These are phyloP conservation scores for Tursiops truncatus DNA, from an alignment of 2,113 vertebrate genomes.

Conservation along the genomic window DNA sequence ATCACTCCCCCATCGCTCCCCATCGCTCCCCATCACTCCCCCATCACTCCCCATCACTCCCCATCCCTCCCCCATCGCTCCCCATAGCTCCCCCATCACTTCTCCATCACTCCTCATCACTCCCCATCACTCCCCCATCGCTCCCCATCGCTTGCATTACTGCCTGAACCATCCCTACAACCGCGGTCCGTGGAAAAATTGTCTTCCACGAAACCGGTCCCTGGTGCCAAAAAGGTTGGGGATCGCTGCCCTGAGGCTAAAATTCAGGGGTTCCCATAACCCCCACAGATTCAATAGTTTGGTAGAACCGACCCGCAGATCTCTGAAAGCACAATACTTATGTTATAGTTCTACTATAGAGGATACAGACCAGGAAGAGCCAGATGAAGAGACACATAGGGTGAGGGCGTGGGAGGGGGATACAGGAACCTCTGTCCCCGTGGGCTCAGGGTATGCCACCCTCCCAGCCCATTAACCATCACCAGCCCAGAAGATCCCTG, in stretches of 20 bases:
- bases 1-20: no score
- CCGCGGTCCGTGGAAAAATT: neutral
- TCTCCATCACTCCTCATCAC: fast-evolving
- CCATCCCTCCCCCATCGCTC: no score
- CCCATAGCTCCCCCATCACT: no score
- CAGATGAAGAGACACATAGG: neutral
- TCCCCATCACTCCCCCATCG: no score
- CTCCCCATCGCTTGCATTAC: no score
- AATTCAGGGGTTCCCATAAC: neutral
- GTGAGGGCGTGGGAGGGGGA: neutral
- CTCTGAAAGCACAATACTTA: neutral
- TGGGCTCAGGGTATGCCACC: neutral
- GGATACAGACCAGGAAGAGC: neutral
- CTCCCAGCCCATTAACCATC: neutral
- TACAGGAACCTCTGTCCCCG: neutral
- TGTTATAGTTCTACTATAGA: neutral
- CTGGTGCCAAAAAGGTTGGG: neutral
- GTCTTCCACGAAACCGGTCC: neutral
- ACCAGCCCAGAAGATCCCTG: neutral
- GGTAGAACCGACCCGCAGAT: neutral
- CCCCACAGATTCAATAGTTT: neutral
- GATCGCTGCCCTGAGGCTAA: neutral
- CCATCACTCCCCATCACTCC: fast-evolving
- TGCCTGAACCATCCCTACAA: neutral
- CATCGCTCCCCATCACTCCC: no score